Conservation (phyloP, 2,113 vertebrate genomes). For the Elephas maximus region DNA sequence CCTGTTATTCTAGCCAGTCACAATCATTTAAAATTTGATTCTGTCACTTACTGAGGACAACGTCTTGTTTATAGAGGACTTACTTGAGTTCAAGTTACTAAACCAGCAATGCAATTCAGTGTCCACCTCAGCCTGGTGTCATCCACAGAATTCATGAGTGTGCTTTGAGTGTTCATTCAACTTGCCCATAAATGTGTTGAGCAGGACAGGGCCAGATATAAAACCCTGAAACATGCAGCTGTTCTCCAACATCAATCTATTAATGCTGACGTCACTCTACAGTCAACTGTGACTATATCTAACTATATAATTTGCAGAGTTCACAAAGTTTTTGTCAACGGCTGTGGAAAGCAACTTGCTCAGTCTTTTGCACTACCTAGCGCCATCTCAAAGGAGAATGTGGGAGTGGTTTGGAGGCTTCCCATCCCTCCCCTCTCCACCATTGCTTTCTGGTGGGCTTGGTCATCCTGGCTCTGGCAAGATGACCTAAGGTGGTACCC, state of each 20-base stretch:
- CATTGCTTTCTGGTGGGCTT: not conserved
- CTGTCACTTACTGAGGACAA: conserved; percentile 25
- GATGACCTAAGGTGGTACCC: not conserved
- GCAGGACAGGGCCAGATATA: not conserved
- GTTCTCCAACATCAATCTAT: not conserved
- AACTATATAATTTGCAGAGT: not conserved
- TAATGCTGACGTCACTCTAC: not conserved
- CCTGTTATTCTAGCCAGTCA: not conserved
- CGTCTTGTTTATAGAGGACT: conserved; percentile 8
- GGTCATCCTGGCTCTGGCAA: not conserved
- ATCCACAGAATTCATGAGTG: not conserved
- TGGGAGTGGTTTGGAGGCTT: not conserved
- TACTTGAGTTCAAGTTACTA: not conserved
- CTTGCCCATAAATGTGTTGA: not conserved
- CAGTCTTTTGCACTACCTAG: not conserved
- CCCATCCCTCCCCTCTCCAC: not conserved
- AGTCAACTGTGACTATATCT: not conserved
- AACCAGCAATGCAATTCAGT: not conserved
- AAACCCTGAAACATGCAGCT: not conserved
- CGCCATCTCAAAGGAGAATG: not conserved
- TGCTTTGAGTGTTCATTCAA: not conserved
- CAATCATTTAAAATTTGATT: conserved; percentile 24
- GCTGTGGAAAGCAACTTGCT: not conserved
- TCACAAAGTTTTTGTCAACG: not conserved
- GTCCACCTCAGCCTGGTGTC: not conserved